Base-by-base conservation (phyloP, 2,797 vertebrate species). In the Choloepus didactylus region DNA sequence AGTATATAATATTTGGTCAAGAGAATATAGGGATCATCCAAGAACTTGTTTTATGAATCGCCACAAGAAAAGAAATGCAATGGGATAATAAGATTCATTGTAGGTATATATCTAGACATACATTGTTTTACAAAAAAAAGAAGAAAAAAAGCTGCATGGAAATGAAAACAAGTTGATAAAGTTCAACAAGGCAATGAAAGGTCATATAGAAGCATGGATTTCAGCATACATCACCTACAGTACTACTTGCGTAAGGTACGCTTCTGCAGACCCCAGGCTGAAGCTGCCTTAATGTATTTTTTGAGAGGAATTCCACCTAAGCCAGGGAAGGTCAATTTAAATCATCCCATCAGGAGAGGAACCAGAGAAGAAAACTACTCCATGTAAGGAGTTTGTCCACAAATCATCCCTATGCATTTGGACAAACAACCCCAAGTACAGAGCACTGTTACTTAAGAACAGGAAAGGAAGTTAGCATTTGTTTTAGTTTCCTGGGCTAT, bases 101-200 rank as follows among this genome's bases (percentile, higher is more conserved):
- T 44, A 64, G 86, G 18, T 76, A 4, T 82, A 86, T 86, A 66
- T 69, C 29, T 69, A 76, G 60, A 64, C 21, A 70, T 67, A 84
- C 9, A 51, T 46, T 76, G 12, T 81, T 89, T 85, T 16, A 16
- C n/a, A 86, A 70, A 21, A 51, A 56, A n/a, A 49, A 49, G 46
- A 35, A 35, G 9, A 46, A 85, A 70, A 21, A 51, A 56, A n/a
- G 8, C 15, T 62, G 79, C 41, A 19, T 80, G 21, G 46, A 87
- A 56, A 66, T 77, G 38, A 92, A 76, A 76, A 64, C 9, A 35
- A 72, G 46, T 66, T 72, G 49, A 73, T 38, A 82, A 44, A 59
- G n/a, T 25, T 96, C 64, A 79, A 38, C 49, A 86, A 76, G 76
- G 87, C 9, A 64, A 72, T 83, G 41, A 87, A 93, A 89, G 88